Conservation (phyloP, 2,888 invertebrate species). For the Chalcosyrphus nemorum region DNA sequence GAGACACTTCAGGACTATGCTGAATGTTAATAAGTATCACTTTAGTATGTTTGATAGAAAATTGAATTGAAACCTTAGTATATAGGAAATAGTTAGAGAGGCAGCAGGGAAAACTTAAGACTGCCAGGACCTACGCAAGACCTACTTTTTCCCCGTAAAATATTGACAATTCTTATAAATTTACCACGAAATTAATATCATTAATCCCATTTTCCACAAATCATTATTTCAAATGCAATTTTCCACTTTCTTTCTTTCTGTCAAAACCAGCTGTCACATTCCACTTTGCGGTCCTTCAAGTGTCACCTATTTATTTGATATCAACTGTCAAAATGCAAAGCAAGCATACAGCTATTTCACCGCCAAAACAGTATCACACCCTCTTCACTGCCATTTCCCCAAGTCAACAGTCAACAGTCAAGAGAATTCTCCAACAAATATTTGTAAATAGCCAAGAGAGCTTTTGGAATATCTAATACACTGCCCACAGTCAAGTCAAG, state of each 20-base stretch:
- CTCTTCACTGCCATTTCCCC: too few species aligned
- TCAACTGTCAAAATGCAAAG: conserved; percentile 21
- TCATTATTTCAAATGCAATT: conserved; percentile 8
- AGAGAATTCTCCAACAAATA: neutral
- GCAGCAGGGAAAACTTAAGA: too few species aligned
- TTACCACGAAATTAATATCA: too few species aligned
- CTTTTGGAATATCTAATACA: neutral
- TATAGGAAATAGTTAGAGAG: too few species aligned
- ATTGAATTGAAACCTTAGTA: too few species aligned
- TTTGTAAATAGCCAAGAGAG: neutral
- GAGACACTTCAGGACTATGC: too few species aligned
- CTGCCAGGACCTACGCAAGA: too few species aligned
- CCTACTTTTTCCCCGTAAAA: too few species aligned
- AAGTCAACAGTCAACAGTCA: too few species aligned
- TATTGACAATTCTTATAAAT: too few species aligned
- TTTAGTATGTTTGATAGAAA: too few species aligned
- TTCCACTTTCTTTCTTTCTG: neutral
- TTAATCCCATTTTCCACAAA: neutral
- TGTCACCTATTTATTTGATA: conserved; percentile 21
- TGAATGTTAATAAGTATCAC: too few species aligned
- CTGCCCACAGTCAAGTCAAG: neutral
- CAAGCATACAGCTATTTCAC: neutral
- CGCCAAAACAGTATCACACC: neutral
- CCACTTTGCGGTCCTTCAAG: conserved; percentile 23
- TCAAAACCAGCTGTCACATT: conserved; percentile 22